phyloP scores from a whole-genome alignment of 2,888 invertebrate genomes.

The Lobophora halterata region DNA sequence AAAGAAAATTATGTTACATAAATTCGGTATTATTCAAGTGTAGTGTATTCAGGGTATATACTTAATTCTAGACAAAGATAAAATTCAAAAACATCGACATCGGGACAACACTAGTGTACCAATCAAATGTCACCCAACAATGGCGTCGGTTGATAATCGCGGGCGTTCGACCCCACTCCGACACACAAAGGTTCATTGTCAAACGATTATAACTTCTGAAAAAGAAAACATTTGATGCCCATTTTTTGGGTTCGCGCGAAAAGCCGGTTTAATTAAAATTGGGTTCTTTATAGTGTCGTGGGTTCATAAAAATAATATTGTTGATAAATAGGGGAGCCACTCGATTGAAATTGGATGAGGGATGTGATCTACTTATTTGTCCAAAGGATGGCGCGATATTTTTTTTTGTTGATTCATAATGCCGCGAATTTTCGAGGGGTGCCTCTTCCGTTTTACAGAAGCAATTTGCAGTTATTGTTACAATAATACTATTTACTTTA shows the following conservation, averaged over 20 bases:
- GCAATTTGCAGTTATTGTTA: constrained; percentile 22
- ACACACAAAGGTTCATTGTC: constrained; percentile 66
- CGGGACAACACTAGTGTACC: constrained; percentile 58
- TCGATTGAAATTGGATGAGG: constrained; percentile 46
- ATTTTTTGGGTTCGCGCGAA: constrained; percentile 45
- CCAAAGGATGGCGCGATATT: constrained; percentile 45
- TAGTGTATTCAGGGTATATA: too few species aligned
- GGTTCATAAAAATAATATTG: constrained; percentile 77
- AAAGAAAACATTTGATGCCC: constrained; percentile 34
- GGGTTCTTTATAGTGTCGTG: constrained; percentile 47
- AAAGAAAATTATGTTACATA: too few species aligned
- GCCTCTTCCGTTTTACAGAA: constrained; percentile 24
- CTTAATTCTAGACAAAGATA: too few species aligned
- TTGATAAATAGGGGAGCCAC: constrained; percentile 47
- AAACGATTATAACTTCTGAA: constrained; percentile 50
- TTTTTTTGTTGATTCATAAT: constrained; percentile 70
- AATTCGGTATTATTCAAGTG: too few species aligned
- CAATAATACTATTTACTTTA: constrained; percentile 12
- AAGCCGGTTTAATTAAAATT: constrained; percentile 74
- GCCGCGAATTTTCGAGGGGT: constrained; percentile 49
- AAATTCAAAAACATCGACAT: constrained; percentile 32
- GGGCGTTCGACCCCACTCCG: constrained; percentile 54
- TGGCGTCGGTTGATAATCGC: constrained; percentile 70
- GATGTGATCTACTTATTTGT: constrained; percentile 45
- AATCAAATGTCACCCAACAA: constrained; percentile 73